These are phyloP conservation scores for Falco punctatus DNA, from an alignment of 2,113 vertebrate species.

Conservation along the genomic window DNA sequence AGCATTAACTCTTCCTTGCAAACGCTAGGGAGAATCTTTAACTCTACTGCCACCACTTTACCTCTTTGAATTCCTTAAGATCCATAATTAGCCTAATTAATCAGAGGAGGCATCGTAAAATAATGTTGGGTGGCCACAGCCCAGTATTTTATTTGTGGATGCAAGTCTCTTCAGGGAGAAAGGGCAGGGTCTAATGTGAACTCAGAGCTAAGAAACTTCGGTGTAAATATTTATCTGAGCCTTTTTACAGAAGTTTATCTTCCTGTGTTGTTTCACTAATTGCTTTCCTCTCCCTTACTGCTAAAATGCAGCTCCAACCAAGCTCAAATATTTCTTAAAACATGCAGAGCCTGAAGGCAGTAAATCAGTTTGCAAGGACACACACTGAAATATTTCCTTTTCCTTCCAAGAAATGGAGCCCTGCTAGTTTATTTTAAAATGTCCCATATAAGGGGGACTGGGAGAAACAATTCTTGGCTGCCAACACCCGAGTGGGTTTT, in stretches of 20 bases:
- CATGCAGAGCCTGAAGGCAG: neutral
- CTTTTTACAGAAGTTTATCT: neutral
- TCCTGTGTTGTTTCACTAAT: neutral
- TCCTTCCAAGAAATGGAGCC: constrained; percentile 41
- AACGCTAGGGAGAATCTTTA: neutral
- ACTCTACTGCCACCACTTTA: neutral
- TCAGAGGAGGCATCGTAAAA: neutral
- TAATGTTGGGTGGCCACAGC: neutral
- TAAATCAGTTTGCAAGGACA: constrained; percentile 40
- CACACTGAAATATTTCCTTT: constrained; percentile 15
- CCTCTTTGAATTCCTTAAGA: neutral
- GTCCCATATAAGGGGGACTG: neutral
- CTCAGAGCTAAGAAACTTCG: neutral
- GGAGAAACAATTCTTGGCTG: neutral
- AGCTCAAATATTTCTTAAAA: constrained; percentile 23
- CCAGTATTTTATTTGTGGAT: neutral
- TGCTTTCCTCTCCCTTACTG: neutral
- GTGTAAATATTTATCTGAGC: constrained; percentile 42
- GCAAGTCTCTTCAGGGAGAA: neutral
- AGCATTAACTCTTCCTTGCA: neutral
- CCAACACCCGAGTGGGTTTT: neutral
- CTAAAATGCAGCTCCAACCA: neutral
- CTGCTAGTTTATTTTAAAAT: constrained; percentile 29
- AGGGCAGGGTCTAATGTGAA: neutral
- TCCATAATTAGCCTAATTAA: neutral